Conservation (phyloP, 2,888 invertebrate species). For the Unio pictorum region DNA sequence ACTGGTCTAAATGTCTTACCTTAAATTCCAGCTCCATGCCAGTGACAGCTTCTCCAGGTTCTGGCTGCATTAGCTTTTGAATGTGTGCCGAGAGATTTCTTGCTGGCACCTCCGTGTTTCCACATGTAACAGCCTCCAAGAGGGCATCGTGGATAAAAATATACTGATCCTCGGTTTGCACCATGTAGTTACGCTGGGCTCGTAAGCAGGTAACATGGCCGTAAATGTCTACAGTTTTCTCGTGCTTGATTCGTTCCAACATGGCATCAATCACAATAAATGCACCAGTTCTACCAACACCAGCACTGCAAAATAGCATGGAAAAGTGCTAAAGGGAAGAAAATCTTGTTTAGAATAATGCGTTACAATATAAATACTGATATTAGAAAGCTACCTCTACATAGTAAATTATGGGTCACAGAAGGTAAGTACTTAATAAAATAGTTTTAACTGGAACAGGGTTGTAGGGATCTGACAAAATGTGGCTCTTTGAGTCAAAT, state of each 20-base stretch:
- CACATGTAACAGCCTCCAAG: conserved; percentile 96
- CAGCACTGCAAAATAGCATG: conserved; percentile 75
- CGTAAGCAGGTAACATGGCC: conserved; percentile 98
- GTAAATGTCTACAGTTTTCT: conserved; percentile 98
- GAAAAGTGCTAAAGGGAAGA: not conserved
- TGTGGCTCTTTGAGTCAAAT: no score
- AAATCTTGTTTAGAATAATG: not conserved
- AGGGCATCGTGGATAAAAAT: conserved; percentile 99
- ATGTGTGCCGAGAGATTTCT: conserved; percentile 95
- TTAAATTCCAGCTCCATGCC: conserved; percentile 71
- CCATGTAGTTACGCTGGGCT: conserved; percentile 99
- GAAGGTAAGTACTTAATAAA: no score
- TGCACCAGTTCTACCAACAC: conserved; percentile 95
- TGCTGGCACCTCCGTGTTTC: conserved; percentile 96
- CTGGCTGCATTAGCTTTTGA: conserved; percentile 90
- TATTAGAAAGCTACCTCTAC: not conserved
- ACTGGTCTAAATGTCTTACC: conserved; percentile 37
- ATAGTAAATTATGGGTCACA: no score
- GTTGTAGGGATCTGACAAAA: no score
- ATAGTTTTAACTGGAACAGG: no score
- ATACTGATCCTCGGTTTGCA: conserved; percentile 97
- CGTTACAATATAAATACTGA: no score
- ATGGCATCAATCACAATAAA: conserved; percentile 99
- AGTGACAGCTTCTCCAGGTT: conserved; percentile 68
- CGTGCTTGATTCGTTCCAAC: conserved; percentile 96